These are phyloP conservation scores for Pangasius krempfi DNA, from an alignment of 2,797 vertebrate species.

Conservation along the genomic window DNA sequence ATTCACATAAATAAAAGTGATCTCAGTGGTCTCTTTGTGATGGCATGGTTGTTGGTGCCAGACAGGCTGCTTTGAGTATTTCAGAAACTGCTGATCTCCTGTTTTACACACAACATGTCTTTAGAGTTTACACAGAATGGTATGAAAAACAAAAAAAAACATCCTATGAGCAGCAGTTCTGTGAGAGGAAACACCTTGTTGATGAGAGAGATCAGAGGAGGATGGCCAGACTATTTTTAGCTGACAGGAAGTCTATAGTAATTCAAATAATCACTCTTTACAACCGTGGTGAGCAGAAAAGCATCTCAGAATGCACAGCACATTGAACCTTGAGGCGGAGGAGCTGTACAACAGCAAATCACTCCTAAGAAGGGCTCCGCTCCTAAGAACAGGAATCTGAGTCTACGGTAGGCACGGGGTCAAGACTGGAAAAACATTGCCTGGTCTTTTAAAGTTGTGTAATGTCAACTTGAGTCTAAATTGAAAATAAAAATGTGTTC, in stretches of 20 bases:
- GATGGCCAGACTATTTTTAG: background rate
- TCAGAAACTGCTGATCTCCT: background rate
- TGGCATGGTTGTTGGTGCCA: background rate
- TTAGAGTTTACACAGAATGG: background rate
- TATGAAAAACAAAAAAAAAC: background rate
- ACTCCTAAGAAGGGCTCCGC: background rate
- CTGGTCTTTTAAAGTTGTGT: background rate
- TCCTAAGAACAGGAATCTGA: background rate
- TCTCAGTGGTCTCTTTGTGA: background rate
- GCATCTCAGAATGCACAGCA: background rate
- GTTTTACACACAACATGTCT: background rate
- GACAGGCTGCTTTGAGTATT: background rate
- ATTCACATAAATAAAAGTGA: background rate
- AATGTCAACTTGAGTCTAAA: background rate
- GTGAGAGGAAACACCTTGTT: background rate
- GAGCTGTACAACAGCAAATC: background rate
- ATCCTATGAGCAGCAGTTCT: background rate
- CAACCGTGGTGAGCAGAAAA: background rate
- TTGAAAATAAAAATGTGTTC: background rate
- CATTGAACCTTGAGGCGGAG: background rate
- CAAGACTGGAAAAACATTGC: background rate
- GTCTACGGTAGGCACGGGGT: background rate
- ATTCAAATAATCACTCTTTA: background rate
- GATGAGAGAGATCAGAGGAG: background rate
- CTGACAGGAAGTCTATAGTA: background rate